Evolutionary conservation across 2,888 invertebrate species (phyloP).

Genomic region (Euplagia quadripunctaria): DNA sequence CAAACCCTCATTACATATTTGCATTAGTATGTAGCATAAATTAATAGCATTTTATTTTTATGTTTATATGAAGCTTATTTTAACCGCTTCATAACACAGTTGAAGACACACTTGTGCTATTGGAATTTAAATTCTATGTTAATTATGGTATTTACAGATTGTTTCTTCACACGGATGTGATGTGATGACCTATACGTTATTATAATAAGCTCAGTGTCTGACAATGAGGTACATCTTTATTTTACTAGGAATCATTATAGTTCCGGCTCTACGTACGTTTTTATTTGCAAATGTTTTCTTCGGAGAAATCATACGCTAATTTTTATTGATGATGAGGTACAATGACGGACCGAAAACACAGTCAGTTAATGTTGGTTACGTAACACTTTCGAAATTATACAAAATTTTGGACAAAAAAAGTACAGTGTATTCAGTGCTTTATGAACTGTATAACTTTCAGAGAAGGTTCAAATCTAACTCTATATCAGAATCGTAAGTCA

Average conservation of each 20-base stretch:
- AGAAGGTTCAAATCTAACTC: neutral
- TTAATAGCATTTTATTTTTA: neutral
- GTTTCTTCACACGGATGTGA: conserved; percentile 40
- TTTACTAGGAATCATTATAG: conserved; percentile 38
- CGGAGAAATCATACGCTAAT: conserved; percentile 33
- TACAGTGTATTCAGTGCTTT: neutral
- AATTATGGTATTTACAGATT: conserved; percentile 13
- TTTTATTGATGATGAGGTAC: conserved; percentile 35
- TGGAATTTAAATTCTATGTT: conserved; percentile 8
- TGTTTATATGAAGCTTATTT: neutral
- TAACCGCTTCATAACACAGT: neutral
- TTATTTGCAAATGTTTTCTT: conserved; percentile 32
- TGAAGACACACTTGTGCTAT: neutral
- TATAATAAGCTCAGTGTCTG: conserved; percentile 31
- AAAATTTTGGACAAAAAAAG: conserved; percentile 18
- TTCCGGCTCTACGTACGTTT: conserved; percentile 44
- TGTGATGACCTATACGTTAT: conserved; percentile 9
- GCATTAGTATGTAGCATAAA: neutral
- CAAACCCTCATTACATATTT: too few species aligned
- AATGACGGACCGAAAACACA: conserved; percentile 36
- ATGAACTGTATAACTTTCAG: neutral
- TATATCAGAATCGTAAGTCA: neutral
- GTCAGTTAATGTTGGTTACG: conserved; percentile 29
- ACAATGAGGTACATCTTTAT: conserved; percentile 22
- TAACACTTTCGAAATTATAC: conserved; percentile 38